Base-by-base conservation (phyloP, 2,113 vertebrate species). In the Onychorhynchus coronatus region DNA sequence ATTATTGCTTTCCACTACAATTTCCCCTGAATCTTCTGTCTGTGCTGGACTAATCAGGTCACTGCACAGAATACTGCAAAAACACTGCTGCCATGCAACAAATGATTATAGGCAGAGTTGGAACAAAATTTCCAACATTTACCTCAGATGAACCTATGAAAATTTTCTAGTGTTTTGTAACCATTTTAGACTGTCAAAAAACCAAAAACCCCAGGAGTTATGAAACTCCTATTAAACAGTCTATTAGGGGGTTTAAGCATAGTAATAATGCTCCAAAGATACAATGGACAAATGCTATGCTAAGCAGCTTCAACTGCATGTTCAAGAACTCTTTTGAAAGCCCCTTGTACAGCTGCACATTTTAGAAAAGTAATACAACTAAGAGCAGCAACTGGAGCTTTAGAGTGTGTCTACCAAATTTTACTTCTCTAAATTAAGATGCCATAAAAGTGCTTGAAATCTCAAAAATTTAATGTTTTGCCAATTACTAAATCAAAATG, bases 401-500 rank as follows among this genome's bases (percentile, higher is more conserved):
- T 92, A 65, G 6, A 70, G 18, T 81, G 61, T 88, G 65, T 76
- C 82, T 41, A 92, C 47, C 89, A 81, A 68, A 91, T 87, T 91
- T 93, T 72, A 76, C 47, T 85, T 95, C 87, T 87, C 50, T 91
- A 88, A 95, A 85, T 92, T 62, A 78, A 79, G 68, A 76, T 63
- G 31, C 9, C 11, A 42, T 73, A 62, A 65, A 96, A 85, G 52
- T 76, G 15, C 61, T 84, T 82, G 77, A 92, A 95, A 87, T 92
- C 49, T 94, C 70, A 87, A 93, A 79, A 91, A 66, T 35, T 2
- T 91, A 73, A 81, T 91, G 17, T 91, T 93, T 96, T 95, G 86
- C 46, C 84, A 92, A 75, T 95, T 92, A 37, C 22, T 86, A 82
- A 95, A 93, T 91, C 56, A 89, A 92, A 89, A 49, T 87, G 86